Evolutionary conservation across 53 echinoderm and acorn worm genomes (phyloP), one percentile per base, ranked within the genome.

Genomic region (Pentamera pediparva): DNA sequence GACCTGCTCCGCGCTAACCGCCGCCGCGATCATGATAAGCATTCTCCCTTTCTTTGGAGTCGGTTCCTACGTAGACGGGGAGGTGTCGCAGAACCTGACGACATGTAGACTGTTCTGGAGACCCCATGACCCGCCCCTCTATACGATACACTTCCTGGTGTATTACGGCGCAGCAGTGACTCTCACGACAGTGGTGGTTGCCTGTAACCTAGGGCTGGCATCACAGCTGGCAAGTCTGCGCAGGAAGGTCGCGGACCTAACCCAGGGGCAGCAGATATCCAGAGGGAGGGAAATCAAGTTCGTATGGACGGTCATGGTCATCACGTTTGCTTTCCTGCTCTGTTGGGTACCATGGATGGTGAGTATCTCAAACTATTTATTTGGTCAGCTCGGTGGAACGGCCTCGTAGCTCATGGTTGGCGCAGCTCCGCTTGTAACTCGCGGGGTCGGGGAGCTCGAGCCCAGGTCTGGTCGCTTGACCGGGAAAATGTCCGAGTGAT

Each of bases 321-420:
- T 65, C 17, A 65, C 65, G 19, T n/a, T 65, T 12, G 37, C 27
- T 3, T 65, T 65, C 15, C 65, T 65, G 2, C 19, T 5, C 8
- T 65, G 65, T 27, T 65, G 65, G 65, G 22, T 65, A 40, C 65
- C 65, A 26, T 65, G 65, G 65, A 40, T 65, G 19, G 65, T 65
- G 36, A 65, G 65, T 65, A 65, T 64, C 6, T 28, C 54, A 54
- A 9, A 17, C 28, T 3, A 28, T 3, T 54, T 26, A 10, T 10
- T 10, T 41, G 24, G 24, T 24, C 28, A 54, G 6, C 6, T 20
- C 22, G 28, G 6, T 54, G 28, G 28, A 10, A 41, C n/a, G n/a
- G n/a, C n/a, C n/a, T n/a, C n/a, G n/a, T n/a, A n/a, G n/a, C n/a
- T n/a, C n/a, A n/a, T n/a, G n/a, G n/a, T n/a, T n/a, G n/a, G n/a